These are phyloP conservation scores for Aeoliscus strigatus DNA, from an alignment of 2,797 vertebrate genomes.

Conservation along the genomic window DNA sequence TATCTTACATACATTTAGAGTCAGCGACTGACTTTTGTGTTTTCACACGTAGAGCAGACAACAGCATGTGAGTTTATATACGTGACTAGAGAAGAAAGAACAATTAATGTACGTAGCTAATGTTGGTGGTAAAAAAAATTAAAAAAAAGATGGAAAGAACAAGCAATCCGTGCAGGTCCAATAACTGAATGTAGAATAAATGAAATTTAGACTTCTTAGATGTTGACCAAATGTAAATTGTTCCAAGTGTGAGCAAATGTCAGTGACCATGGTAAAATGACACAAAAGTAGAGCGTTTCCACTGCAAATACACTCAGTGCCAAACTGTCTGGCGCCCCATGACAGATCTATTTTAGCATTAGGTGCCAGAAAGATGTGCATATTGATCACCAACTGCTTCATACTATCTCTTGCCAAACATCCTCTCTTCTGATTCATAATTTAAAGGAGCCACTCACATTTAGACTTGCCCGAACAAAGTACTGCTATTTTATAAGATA, in stretches of 20 bases:
- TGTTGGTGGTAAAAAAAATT: conserved; percentile 9
- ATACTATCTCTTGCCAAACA: conserved; percentile 47
- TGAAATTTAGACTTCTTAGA: too few species aligned
- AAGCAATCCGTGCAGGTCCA: conserved; percentile 5
- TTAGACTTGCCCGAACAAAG: conserved; percentile 41
- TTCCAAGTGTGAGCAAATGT: conserved; percentile 29
- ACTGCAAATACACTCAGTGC: conserved; percentile 49
- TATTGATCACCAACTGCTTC: conserved; percentile 58
- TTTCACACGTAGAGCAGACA: too few species aligned
- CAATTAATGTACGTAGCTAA: too few species aligned
- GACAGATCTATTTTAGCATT: conserved; percentile 57
- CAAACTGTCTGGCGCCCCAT: conserved; percentile 60
- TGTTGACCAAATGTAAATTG: too few species aligned
- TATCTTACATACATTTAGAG: too few species aligned
- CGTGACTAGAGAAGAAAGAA: too few species aligned
- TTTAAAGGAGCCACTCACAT: conserved; percentile 40
- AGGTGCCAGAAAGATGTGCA: conserved; percentile 60
- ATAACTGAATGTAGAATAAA: conserved; percentile 7
- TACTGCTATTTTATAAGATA: conserved; percentile 46
- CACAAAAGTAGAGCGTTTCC: conserved; percentile 50
- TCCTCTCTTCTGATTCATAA: conserved; percentile 51
- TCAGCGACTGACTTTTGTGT: too few species aligned
- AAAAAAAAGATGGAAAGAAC: conserved; percentile 4
- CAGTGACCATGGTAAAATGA: conserved; percentile 28
- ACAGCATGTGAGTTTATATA: too few species aligned